Evolutionary conservation across 92 coral and sea anemone genomes (phyloP), one percentile per base, ranked within the genome.

Genomic region (Epizoanthus ramosus): DNA sequence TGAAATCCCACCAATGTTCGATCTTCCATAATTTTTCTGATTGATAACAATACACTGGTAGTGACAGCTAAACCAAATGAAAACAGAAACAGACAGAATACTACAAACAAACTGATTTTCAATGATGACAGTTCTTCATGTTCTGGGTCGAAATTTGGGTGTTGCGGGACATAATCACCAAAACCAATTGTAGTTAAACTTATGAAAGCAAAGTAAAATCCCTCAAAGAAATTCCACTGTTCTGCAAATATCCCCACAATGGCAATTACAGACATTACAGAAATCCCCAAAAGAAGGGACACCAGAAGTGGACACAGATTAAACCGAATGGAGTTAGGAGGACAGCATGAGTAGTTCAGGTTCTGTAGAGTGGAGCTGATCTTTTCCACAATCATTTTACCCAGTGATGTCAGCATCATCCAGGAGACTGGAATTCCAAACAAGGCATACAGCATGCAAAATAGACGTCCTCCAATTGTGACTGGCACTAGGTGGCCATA

Each of bases 181-280:
- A 97, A 97, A 65, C 99, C 99, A 56, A 97, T 94, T 0, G 99
- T 97, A 2, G 99, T 92, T 18, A 97, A 91, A 45, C 98, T 97
- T 8, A 97, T 92, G 68, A 97, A 97, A 6, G 98, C 99, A 50
- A 97, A 97, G 53, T 97, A 97, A 67, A 97, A 90, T n/a, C 99
- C 99, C 58, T 97, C 98, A 28, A 94, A 90, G 63, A 94, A 97
- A 70, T 95, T 92, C 99, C 99, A 97, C 69, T 89, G 65, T 73
- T 97, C 99, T 33, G 86, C 89, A 10, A 93, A 81, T 35, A 93
- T 87, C 14, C 98, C 98, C 8, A 87, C 93, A 10, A 89, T 73
- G 6, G 95, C 95, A 22, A 93, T 90, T 6, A 79, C 52, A 19
- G 87, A 80, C 98, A 93, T 93, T 0, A 93, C 93, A 0, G 85